phyloP scores from a whole-genome alignment of 2,113 vertebrate genomes.

The Menura novaehollandiae region DNA sequence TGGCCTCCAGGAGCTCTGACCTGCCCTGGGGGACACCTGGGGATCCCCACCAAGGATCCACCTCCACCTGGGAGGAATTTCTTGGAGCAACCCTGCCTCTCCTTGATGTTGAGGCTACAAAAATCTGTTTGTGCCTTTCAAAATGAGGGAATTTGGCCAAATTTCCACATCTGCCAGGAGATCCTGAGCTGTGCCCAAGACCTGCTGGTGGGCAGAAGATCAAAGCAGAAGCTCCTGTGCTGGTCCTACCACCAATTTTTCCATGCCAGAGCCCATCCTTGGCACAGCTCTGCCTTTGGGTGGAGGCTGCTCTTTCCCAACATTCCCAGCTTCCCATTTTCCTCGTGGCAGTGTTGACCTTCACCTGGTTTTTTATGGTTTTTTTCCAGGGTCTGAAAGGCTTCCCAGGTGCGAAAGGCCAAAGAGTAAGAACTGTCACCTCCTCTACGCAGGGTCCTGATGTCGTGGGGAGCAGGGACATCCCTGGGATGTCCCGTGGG shows the following conservation, averaged over 20 bases:
- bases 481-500: too few relatives aligned
- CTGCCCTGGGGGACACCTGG: background rate
- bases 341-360: background rate
- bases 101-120: rapidly evolving
- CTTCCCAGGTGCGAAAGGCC: conserved; percentile 75
- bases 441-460: rapidly evolving
- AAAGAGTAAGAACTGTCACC: conserved; percentile 70
- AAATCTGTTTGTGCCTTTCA: background rate
- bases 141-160: background rate
- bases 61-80: background rate
- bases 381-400: conserved; percentile 79
- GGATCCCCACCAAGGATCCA: background rate
- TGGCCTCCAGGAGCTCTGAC: background rate
- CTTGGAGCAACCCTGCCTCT: background rate
- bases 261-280: background rate
- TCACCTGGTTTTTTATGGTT: background rate
- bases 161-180: background rate
- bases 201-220: background rate
- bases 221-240: background rate
- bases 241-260: background rate
- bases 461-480: background rate
- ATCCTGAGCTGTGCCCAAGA: background rate
- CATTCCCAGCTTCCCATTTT: background rate
- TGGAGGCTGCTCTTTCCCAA: background rate
- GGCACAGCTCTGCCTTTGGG: background rate